These are phyloP conservation scores for Pseudorasbora parva DNA, from an alignment of 2,113 vertebrate genomes.

Conservation along the genomic window DNA sequence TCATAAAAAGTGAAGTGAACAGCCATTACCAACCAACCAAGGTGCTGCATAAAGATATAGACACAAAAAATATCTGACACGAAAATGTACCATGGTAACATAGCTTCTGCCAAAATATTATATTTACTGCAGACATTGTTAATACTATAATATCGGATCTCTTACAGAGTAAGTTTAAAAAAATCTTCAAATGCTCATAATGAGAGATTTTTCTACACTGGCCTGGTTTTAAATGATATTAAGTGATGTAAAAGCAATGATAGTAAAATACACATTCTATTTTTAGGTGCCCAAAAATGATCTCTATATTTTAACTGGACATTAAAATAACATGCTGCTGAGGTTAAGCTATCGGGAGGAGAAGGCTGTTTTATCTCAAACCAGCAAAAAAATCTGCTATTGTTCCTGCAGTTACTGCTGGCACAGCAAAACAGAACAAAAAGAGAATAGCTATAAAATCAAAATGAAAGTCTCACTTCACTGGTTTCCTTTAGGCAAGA, in stretches of 20 bases:
- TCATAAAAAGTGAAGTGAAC: conserved; percentile 10
- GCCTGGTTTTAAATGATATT: neutral
- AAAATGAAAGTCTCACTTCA: conserved; percentile 34
- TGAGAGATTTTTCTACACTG: neutral
- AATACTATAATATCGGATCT: neutral
- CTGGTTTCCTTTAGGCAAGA: conserved; percentile 22
- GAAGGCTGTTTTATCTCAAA: conserved; percentile 13
- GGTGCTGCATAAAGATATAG: neutral
- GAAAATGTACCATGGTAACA: neutral
- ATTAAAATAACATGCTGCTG: neutral
- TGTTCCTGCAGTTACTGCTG: conserved; percentile 18
- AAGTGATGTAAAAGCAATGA: too few species aligned
- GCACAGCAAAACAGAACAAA: conserved; percentile 23
- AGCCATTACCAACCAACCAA: too few species aligned
- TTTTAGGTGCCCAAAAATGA: neutral
- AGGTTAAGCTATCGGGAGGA: neutral
- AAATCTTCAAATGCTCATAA: neutral
- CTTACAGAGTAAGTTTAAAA: neutral
- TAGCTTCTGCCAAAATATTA: neutral
- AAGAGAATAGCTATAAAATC: conserved; percentile 30
- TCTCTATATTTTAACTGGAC: neutral
- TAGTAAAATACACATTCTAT: too few species aligned
- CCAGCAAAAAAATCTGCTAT: conserved; percentile 14
- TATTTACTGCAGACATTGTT: neutral
- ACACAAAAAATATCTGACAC: neutral